A percentile compares a stretch with the other conserved stretches of the same genome.
These are phyloP conservation scores for Myripristis murdjan DNA, from an alignment of 2,797 vertebrate genomes.

Conservation along the genomic window DNA sequence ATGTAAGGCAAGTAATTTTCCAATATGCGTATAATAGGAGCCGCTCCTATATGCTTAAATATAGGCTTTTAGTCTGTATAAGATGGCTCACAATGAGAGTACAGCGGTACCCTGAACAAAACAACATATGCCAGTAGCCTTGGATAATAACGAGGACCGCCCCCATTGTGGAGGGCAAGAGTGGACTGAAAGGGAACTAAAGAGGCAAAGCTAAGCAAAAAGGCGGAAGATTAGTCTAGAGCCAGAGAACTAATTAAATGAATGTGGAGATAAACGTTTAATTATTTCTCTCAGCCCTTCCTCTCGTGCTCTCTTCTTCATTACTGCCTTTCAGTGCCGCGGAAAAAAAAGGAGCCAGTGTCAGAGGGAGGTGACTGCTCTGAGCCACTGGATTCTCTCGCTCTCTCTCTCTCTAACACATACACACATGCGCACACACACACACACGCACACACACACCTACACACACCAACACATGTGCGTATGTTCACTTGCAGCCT, in stretches of 20 bases:
- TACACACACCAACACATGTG: neutral
- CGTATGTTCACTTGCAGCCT: conserved; percentile 16
- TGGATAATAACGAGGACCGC: conserved; percentile 50
- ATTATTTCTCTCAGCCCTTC: conserved; percentile 68
- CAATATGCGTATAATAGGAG: neutral
- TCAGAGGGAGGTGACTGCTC: conserved; percentile 42
- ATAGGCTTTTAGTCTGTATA: neutral
- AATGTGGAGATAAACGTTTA: conserved; percentile 79
- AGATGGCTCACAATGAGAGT: conserved; percentile 44
- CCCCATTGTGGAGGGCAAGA: conserved; percentile 57
- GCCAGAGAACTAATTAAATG: conserved; percentile 80
- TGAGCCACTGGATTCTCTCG: conserved; percentile 23
- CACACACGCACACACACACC: conserved; percentile 2
- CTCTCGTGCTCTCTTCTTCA: conserved; percentile 62
- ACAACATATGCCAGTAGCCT: conserved; percentile 47
- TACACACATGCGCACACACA: neutral
- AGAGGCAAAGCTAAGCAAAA: conserved; percentile 76
- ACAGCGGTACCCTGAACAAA: conserved; percentile 44
- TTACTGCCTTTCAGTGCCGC: conserved; percentile 40
- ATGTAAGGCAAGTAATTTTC: conserved; percentile 21
- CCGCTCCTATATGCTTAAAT: neutral
- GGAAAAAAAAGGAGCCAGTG: conserved; percentile 21
- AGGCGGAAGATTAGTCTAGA: conserved; percentile 73
- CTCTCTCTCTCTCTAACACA: neutral
- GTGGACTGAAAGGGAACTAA: conserved; percentile 62